A percentile compares a stretch with the other conserved stretches of the same genome.
Conservation (phyloP, 1,140 invertebrate species). For the Triops cancriformis region DNA sequence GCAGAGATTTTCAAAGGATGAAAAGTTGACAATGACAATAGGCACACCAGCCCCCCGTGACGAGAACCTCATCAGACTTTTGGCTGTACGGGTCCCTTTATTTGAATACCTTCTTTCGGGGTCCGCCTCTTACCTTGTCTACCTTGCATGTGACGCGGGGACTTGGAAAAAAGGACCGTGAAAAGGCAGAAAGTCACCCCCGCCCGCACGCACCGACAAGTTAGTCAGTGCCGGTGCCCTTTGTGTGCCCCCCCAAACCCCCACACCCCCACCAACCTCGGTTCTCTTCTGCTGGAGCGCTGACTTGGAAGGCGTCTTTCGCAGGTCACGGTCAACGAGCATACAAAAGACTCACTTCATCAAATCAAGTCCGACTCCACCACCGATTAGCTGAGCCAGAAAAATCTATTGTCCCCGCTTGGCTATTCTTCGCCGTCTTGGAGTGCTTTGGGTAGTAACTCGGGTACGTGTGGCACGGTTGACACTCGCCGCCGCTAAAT, state of each 20-base stretch:
- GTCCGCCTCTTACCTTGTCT: slow-evolving; percentile 6
- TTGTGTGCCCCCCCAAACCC: background rate
- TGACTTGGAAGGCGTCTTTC: background rate
- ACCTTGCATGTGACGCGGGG: background rate
- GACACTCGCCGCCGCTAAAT: background rate
- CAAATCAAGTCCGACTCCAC: background rate
- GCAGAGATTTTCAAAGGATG: background rate
- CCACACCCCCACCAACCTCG: background rate
- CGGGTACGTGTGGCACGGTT: background rate
- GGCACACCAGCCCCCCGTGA: slow-evolving; percentile 2
- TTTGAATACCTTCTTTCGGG: background rate
- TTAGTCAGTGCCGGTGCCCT: slow-evolving; percentile 1
- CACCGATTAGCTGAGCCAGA: background rate
- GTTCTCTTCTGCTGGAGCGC: background rate
- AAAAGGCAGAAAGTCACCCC: slow-evolving; percentile 8
- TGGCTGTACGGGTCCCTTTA: background rate
- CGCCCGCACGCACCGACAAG: slow-evolving; percentile 3
- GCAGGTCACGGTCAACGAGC: slow-evolving; percentile 1
- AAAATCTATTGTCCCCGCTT: background rate
- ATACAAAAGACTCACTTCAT: slow-evolving; percentile 1
- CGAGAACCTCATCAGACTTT: background rate
- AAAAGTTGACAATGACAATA: slow-evolving; percentile 14
- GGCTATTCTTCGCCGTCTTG: background rate
- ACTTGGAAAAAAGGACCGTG: background rate
- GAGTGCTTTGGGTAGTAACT: background rate